Conservation (phyloP, 2,113 vertebrate species). For the Fregata magnificens region DNA sequence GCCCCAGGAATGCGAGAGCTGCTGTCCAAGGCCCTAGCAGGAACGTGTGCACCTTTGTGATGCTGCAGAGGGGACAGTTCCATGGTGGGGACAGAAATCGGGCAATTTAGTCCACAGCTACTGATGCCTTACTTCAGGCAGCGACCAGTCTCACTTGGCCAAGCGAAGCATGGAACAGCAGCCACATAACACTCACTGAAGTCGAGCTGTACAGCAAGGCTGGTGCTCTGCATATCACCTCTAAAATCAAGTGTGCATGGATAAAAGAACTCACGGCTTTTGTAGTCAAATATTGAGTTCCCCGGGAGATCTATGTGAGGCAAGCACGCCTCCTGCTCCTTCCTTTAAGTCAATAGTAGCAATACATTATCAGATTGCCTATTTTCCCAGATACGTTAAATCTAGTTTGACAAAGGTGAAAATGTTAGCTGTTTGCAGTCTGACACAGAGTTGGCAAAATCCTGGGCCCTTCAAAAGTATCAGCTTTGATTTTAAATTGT, state of each 20-base stretch:
- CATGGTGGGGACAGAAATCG: not conserved
- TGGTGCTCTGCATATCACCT: not conserved
- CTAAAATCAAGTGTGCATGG: not conserved
- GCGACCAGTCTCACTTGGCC: not conserved
- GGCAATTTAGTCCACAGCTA: not conserved
- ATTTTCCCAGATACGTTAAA: slow-evolving; percentile 20
- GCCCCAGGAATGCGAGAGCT: not conserved
- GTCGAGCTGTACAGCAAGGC: not conserved
- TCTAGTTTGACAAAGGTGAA: slow-evolving; percentile 29
- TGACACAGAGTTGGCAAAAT: not conserved
- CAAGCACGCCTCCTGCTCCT: not conserved
- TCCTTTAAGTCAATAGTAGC: slow-evolving; percentile 30
- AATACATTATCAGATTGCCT: slow-evolving; percentile 35
- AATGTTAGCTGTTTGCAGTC: not conserved
- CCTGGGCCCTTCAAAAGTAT: not conserved
- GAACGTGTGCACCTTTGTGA: fast-evolving
- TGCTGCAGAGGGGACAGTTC: not conserved
- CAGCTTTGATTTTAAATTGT: slow-evolving; percentile 16
- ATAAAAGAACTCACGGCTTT: not conserved
- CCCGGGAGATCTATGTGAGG: not conserved
- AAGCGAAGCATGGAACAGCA: not conserved
- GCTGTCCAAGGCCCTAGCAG: not conserved
- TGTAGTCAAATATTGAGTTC: slow-evolving; percentile 35
- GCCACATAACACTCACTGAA: not conserved
- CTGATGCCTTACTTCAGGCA: not conserved